Evolutionary conservation across 2,797 vertebrate species (phyloP).

Genomic region (Echiichthys vipera): DNA sequence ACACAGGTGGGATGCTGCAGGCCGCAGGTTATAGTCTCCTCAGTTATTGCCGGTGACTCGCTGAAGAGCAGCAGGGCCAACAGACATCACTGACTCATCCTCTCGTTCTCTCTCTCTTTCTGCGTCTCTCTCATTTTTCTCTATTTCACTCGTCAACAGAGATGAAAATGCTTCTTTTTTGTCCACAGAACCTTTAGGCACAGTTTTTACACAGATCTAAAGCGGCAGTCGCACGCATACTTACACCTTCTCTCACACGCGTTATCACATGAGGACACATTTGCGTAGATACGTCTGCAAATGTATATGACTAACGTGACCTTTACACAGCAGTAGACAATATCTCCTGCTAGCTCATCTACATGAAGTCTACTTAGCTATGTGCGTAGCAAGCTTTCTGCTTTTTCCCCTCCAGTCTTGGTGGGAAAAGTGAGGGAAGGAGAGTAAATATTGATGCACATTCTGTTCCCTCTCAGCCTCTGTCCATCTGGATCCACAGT

Average conservation of each 20-base stretch:
- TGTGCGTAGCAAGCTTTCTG: neutral
- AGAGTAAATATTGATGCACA: constrained; percentile 73
- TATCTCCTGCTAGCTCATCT: neutral
- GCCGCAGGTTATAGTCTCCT: constrained; percentile 55
- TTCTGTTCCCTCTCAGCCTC: constrained; percentile 63
- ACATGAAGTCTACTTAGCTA: neutral
- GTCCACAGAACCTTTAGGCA: constrained; percentile 24
- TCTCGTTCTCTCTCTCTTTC: constrained; percentile 4
- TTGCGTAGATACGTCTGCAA: neutral
- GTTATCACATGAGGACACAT: neutral
- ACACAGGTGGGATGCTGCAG: constrained; percentile 51
- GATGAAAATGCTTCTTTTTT: too few relatives aligned
- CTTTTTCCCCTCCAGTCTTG: neutral
- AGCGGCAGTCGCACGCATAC: neutral
- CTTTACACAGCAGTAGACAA: neutral
- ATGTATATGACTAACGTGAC: neutral
- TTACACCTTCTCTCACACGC: constrained; percentile 12
- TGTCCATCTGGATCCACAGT: constrained; percentile 67
- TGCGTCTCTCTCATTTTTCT: constrained; percentile 5
- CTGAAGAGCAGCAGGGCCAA: constrained; percentile 45
- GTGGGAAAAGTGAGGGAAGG: constrained; percentile 22
- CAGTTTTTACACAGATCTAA: constrained; percentile 11
- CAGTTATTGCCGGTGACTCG: constrained; percentile 37
- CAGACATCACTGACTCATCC: constrained; percentile 57
- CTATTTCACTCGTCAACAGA: constrained; percentile 26